Evolutionary conservation across 2,113 vertebrate genomes (phyloP), one percentile per base, ranked within the genome.

Genomic region (Oreochromis tanganicae): DNA sequence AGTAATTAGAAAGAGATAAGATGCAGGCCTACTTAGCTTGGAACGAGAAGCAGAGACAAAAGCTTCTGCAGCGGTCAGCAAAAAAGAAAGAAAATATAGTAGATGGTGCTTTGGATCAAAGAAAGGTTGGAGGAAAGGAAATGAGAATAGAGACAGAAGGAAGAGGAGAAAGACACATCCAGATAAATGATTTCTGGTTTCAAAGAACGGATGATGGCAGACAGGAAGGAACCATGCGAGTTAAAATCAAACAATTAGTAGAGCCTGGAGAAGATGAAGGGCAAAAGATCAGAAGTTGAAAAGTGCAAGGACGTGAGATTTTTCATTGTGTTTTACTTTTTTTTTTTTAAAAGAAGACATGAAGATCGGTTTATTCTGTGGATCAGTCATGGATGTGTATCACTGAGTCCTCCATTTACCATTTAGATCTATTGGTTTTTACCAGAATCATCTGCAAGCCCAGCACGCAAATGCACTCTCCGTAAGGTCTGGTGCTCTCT

Each of bases 1-100:
- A 10, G 83, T 92, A 95, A 94, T 95, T 92, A 36, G 68, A 78
- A 52, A 34, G 59, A 92, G 92, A 94, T 94, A 90, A 93, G 92
- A 91, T 27, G 73, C 78, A 34, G 84, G 82, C 84, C 11, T 8
- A 14, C 50, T 27, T 41, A 85, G 88, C 85, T 66, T 16, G 4
- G 83, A 78, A 87, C 2, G 24, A 38, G 79, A 88, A 57, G 17
- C 63, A 1, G 57, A 91, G 83, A 94, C 91, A 95, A 94, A 93
- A 89, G 90, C 90, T 91, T 93, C 50, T 89, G 88, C 85, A 27
- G 90, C 5, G 63, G 91, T 94, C 89, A 93, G 93, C 93, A 81
- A 19, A 85, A 89, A 89, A 17, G 21, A 71, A 14, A 21, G 17
- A 21, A 14, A 63, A 32, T 78, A 80, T 14, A 36, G 38, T 57